phyloP scores from a whole-genome alignment of 2,113 vertebrate genomes.

The Zosterops japonicus region DNA sequence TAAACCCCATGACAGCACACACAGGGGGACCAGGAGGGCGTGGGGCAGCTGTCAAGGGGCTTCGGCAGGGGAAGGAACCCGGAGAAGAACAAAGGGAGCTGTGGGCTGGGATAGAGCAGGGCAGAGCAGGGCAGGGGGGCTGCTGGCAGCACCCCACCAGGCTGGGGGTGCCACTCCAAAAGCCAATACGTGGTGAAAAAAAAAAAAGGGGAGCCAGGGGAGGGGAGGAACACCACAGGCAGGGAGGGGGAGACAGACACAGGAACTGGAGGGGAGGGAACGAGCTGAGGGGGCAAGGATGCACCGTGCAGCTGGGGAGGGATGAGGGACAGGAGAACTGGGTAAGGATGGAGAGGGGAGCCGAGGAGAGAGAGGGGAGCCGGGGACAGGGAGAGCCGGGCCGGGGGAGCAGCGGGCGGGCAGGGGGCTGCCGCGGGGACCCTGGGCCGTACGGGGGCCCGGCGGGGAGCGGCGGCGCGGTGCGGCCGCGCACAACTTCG shows the following conservation, averaged over 20 bases:
- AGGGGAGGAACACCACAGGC: background rate
- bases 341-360: background rate
- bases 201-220: background rate
- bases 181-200: background rate
- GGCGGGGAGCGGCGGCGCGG: background rate
- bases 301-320: background rate
- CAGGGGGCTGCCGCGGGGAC: background rate
- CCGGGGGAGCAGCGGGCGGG: background rate
- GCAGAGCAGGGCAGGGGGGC: background rate
- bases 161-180: background rate
- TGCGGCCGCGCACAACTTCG: background rate
- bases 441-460: background rate
- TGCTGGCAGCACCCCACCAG: background rate
- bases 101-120: background rate
- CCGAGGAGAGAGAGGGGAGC: background rate
- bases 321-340: background rate
- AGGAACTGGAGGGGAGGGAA: background rate
- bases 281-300: background rate
- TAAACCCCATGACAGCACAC: background rate
- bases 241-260: background rate
- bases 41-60: constrained; percentile 46
- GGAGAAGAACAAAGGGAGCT: constrained; percentile 55
- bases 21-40: background rate
- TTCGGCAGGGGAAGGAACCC: background rate
- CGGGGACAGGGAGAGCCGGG: background rate